phyloP scores from a whole-genome alignment of 1,140 invertebrate genomes.

The Lordiphosa stackelbergi region DNA sequence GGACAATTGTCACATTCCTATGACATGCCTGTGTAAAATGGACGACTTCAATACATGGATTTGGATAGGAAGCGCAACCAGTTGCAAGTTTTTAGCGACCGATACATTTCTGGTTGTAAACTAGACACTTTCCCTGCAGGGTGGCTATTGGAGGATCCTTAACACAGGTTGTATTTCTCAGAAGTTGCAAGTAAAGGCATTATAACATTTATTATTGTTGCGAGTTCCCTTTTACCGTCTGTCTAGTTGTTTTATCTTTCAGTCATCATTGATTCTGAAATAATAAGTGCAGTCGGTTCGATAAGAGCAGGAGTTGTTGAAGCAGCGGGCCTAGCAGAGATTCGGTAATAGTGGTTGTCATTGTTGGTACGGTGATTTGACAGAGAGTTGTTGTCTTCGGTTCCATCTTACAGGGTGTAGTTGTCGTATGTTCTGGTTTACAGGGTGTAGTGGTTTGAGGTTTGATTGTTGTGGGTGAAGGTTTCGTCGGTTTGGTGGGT shows the following conservation, averaged over 20 bases:
- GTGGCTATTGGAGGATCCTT: too few relatives aligned
- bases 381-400: neutral
- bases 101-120: too few relatives aligned
- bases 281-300: neutral
- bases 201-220: neutral
- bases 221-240: neutral
- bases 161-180: neutral
- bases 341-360: neutral
- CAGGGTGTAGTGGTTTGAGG: neutral
- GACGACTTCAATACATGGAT: too few relatives aligned
- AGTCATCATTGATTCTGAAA: neutral
- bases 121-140: too few relatives aligned
- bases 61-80: too few relatives aligned
- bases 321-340: neutral
- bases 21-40: too few relatives aligned
- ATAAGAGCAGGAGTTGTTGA: slow-evolving; percentile 4
- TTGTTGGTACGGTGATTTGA: neutral
- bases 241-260: neutral
- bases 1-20: too few relatives aligned
- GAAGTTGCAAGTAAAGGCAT: too few relatives aligned
- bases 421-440: neutral
- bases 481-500: neutral
- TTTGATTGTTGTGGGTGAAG: neutral
- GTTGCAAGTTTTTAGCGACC: too few relatives aligned
- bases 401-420: neutral